Conservation (phyloP, 1,140 invertebrate species). For the Eupeodes corollae region DNA sequence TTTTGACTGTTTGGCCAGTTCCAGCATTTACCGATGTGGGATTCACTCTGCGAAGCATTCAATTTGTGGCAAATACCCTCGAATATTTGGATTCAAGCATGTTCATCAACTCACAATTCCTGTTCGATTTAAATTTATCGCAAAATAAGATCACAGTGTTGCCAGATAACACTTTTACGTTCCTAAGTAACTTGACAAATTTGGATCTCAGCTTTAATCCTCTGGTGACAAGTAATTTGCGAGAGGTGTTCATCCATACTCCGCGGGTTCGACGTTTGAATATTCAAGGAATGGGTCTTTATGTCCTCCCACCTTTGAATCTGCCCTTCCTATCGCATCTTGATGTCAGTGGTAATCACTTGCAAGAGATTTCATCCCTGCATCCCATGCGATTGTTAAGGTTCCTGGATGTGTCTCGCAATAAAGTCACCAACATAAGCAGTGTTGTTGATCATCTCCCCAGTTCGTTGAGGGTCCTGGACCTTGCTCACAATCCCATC, state of each 20-base stretch:
- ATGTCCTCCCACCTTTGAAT: constrained; percentile 61
- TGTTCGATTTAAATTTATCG: constrained; percentile 66
- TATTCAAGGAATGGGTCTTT: constrained; percentile 61
- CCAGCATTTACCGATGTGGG: constrained; percentile 61
- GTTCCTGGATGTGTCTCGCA: constrained; percentile 50
- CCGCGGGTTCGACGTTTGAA: constrained; percentile 65
- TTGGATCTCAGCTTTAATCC: constrained; percentile 71
- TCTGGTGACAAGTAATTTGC: constrained; percentile 71
- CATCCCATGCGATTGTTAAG: constrained; percentile 45
- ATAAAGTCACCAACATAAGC: constrained; percentile 42
- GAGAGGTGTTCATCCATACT: constrained; percentile 79
- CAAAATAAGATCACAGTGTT: constrained; percentile 72
- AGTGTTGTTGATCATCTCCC: constrained; percentile 33
- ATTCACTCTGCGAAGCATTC: constrained; percentile 60
- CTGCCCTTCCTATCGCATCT: constrained; percentile 48
- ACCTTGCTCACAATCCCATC: constrained; percentile 33
- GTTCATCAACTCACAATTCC: constrained; percentile 67
- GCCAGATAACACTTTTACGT: constrained; percentile 79
- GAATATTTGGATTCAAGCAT: constrained; percentile 80
- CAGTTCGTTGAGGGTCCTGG: constrained; percentile 23
- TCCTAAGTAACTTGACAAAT: constrained; percentile 61
- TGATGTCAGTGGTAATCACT: constrained; percentile 35
- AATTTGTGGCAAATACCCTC: constrained; percentile 67
- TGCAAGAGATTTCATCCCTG: constrained; percentile 39
- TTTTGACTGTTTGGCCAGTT: constrained; percentile 61